A percentile compares a stretch with the other conserved stretches of the same genome.
Evolutionary conservation across 2,113 vertebrate genomes (phyloP).

Genomic region (Labeo rohita): DNA sequence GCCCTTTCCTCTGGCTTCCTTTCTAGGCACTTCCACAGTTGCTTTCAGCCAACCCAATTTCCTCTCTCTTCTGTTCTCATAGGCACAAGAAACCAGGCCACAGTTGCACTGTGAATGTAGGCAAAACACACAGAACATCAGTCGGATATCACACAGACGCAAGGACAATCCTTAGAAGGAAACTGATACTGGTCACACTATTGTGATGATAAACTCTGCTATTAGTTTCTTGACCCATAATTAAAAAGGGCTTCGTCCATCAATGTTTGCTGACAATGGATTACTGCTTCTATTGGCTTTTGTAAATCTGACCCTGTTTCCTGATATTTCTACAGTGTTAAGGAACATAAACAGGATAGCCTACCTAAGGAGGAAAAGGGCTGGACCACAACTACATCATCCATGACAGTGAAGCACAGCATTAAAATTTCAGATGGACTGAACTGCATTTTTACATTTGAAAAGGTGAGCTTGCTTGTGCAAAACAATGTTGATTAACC

Average conservation of each 20-base stretch:
- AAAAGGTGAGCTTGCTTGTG: not conserved
- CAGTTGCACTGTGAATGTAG: conserved; percentile 17
- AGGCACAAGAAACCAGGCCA: conserved; percentile 52
- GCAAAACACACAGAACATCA: conserved; percentile 12
- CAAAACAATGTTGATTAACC: not conserved
- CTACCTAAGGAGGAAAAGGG: conserved; percentile 67
- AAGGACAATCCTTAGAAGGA: not conserved
- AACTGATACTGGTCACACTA: not conserved
- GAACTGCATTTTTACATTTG: not conserved
- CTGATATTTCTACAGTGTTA: conserved; percentile 59
- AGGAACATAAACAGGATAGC: conserved; percentile 72
- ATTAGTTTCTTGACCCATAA: not conserved
- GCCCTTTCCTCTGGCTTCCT: conserved; percentile 75
- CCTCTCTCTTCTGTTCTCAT: conserved; percentile 61
- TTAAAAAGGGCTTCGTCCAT: not conserved
- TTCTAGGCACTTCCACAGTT: conserved; percentile 68
- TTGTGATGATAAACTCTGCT: not conserved
- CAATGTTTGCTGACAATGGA: not conserved
- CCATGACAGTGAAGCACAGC: not conserved
- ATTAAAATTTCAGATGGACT: not conserved
- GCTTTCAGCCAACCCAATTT: conserved; percentile 64
- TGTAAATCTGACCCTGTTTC: conserved; percentile 57
- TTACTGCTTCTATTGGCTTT: not conserved
- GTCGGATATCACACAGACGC: conserved; percentile 27
- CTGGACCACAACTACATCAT: not conserved